Evolutionary conservation across 2,797 vertebrate species (phyloP).

Genomic region (Sebastes cheni): DNA sequence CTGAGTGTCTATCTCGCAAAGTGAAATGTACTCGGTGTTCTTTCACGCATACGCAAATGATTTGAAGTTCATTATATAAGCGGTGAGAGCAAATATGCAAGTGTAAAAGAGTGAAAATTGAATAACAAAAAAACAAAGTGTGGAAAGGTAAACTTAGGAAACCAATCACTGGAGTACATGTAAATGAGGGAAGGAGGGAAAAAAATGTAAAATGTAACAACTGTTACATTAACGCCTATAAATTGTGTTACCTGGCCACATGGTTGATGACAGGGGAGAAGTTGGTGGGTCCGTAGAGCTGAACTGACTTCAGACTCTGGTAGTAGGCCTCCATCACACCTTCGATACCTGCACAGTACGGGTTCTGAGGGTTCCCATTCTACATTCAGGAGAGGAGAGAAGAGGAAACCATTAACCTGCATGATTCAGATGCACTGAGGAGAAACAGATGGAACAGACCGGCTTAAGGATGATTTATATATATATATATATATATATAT

Average conservation of each 20-base stretch:
- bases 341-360: constrained; percentile 94
- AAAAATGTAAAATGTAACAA: background rate
- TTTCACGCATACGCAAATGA: constrained; percentile 4
- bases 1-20: constrained; percentile 3
- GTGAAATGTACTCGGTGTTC: constrained; percentile 34
- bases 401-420: background rate
- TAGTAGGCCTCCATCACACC: constrained; percentile 98
- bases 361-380: constrained; percentile 98
- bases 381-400: constrained; percentile 46
- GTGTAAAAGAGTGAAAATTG: constrained; percentile 3
- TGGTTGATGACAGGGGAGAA: constrained; percentile 98
- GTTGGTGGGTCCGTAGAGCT: constrained; percentile 98
- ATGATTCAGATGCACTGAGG: background rate
- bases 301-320: constrained; percentile 94
- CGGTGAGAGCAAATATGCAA: background rate
- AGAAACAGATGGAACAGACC: background rate
- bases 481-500: no score
- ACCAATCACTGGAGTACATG: background rate
- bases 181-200: background rate
- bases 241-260: constrained; percentile 84
- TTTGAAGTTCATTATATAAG: constrained; percentile 20
- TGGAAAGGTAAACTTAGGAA: background rate
- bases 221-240: background rate
- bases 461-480: background rate
- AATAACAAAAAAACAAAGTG: background rate